phyloP scores from a whole-genome alignment of 2,113 vertebrate genomes.

The Eclectus roratus region DNA sequence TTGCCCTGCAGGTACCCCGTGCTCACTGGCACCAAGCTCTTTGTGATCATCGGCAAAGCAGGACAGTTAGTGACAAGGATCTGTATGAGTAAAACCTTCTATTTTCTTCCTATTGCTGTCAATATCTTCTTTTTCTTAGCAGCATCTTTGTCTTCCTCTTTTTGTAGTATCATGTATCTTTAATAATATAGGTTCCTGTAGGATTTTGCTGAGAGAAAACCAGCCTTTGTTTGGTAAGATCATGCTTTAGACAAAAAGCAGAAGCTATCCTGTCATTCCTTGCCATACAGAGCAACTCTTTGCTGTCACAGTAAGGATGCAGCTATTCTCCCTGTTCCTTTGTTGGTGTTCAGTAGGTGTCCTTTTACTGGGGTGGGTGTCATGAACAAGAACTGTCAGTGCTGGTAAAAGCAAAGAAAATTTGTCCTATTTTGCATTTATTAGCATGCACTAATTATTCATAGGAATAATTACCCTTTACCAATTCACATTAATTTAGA shows the following conservation, averaged over 20 bases:
- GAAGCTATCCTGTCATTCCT: not conserved
- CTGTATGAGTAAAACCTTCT: rapidly evolving
- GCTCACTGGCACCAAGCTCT: not conserved
- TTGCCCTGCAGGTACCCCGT: rapidly evolving
- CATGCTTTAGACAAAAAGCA: not conserved
- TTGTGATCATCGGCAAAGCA: rapidly evolving
- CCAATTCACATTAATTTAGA: constrained; percentile 69
- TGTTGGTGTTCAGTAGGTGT: not conserved
- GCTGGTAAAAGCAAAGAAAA: not conserved
- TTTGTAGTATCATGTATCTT: not conserved
- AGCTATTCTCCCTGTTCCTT: not conserved
- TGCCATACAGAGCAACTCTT: not conserved
- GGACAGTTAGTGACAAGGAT: rapidly evolving
- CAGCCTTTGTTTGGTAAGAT: not conserved
- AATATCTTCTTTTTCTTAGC: not conserved
- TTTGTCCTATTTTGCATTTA: constrained; percentile 67
- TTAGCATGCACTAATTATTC: constrained; percentile 75
- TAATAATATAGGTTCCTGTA: rapidly evolving
- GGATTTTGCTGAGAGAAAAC: not conserved
- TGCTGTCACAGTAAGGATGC: not conserved
- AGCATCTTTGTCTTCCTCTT: not conserved
- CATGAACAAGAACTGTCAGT: not conserved
- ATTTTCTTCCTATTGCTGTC: not conserved
- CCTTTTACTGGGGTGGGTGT: not conserved
- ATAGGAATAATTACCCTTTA: constrained; percentile 69